These are phyloP conservation scores for Eidolon dupreanum DNA, from an alignment of 2,797 vertebrate genomes.

Conservation along the genomic window DNA sequence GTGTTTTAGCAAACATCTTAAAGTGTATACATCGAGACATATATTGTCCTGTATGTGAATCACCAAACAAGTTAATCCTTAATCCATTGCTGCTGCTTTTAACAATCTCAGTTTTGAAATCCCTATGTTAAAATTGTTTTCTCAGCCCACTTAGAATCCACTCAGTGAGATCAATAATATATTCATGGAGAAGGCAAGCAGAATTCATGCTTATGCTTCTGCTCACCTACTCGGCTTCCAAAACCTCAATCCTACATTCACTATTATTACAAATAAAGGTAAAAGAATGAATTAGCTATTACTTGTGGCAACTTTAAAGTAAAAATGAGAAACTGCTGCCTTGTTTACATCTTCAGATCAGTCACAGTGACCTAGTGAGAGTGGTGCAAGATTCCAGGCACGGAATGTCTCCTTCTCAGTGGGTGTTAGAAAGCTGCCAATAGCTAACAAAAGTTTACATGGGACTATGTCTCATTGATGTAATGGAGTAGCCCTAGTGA, in stretches of 20 bases:
- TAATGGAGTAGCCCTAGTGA: neutral
- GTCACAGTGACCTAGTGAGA: neutral
- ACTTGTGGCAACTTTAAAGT: neutral
- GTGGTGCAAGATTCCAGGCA: no score
- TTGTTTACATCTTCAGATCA: neutral
- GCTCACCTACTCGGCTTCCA: neutral
- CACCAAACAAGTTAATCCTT: neutral
- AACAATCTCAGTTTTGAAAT: neutral
- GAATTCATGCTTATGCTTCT: neutral
- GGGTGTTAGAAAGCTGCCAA: neutral
- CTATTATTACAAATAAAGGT: neutral
- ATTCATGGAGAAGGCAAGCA: neutral
- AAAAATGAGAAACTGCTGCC: neutral
- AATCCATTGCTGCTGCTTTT: neutral
- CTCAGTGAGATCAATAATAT: neutral
- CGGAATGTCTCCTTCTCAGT: neutral
- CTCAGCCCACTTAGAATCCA: neutral
- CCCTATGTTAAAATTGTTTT: neutral
- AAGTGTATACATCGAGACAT: neutral
- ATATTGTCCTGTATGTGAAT: neutral
- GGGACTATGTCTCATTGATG: neutral
- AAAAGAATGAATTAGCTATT: neutral
- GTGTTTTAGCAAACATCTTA: neutral
- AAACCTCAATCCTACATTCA: neutral
- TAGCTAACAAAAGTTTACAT: neutral